These are phyloP conservation scores for Stegastes partitus DNA, from an alignment of 2,113 vertebrate genomes.

Conservation along the genomic window DNA sequence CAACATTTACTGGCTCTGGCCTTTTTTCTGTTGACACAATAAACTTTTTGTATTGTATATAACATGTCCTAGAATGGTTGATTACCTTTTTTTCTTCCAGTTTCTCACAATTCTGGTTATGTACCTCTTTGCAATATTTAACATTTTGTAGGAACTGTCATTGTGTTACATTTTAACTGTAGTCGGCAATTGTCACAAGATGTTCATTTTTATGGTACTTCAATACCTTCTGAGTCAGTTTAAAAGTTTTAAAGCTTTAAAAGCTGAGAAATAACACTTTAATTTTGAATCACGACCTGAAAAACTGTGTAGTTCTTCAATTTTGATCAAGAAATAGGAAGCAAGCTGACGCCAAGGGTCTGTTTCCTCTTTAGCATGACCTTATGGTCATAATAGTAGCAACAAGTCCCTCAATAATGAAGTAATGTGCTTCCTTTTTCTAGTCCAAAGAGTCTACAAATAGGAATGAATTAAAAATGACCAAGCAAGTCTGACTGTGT, in stretches of 20 bases:
- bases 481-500: background rate
- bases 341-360: background rate
- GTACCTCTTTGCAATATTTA: too few relatives aligned
- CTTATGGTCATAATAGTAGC: background rate
- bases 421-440: slow-evolving; percentile 1
- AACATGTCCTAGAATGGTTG: too few relatives aligned
- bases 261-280: background rate
- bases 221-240: background rate
- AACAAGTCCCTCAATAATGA: background rate
- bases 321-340: background rate
- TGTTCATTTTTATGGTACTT: background rate
- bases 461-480: background rate
- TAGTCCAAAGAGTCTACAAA: background rate
- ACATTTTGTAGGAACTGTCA: too few relatives aligned
- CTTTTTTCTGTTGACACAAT: too few relatives aligned
- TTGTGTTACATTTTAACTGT: too few relatives aligned
- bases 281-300: too few relatives aligned
- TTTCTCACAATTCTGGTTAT: too few relatives aligned
- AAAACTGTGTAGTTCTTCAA: background rate
- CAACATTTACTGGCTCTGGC: too few relatives aligned
- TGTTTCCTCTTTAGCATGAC: slow-evolving; percentile 5
- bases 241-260: background rate
- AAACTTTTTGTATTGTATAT: too few relatives aligned
- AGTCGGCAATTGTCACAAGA: too few relatives aligned
- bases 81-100: too few relatives aligned